phyloP scores from a whole-genome alignment of 2,797 vertebrate species.

The Protonibea diacanthus region DNA sequence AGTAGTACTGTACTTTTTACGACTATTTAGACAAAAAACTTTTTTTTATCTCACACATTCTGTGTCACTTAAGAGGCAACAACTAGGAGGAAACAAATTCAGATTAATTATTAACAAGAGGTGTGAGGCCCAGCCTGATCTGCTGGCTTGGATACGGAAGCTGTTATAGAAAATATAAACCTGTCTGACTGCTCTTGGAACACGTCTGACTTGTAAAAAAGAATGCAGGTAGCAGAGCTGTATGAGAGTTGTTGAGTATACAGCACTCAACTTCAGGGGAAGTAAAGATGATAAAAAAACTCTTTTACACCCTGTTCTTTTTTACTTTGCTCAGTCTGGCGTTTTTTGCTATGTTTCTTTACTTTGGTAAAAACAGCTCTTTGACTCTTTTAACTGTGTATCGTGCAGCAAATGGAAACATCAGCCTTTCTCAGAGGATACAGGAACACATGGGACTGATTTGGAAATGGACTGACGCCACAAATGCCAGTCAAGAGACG shows the following conservation, averaged over 20 bases:
- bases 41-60: background rate
- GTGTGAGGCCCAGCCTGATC: background rate
- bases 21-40: background rate
- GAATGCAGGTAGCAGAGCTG: constrained; percentile 1
- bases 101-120: constrained; percentile 14
- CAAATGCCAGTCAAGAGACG: background rate
- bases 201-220: constrained; percentile 52
- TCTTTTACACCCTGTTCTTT: background rate
- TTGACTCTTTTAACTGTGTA: fast-evolving
- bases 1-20: background rate
- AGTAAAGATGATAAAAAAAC: constrained; percentile 41
- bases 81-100: no score
- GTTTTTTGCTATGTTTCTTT: background rate
- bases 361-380: fast-evolving
- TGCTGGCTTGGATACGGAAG: constrained; percentile 53
- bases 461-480: fast-evolving
- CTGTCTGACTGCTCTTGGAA: constrained; percentile 20
- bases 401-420: fast-evolving
- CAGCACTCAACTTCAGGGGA: background rate
- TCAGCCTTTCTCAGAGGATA: fast-evolving
- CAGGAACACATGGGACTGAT: fast-evolving
- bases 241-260: background rate
- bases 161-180: constrained; percentile 36
- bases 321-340: constrained; percentile 13
- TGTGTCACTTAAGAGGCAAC: background rate